These are phyloP conservation scores for Cercocebus atys DNA, from an alignment of 2,113 vertebrate species.

Conservation along the genomic window DNA sequence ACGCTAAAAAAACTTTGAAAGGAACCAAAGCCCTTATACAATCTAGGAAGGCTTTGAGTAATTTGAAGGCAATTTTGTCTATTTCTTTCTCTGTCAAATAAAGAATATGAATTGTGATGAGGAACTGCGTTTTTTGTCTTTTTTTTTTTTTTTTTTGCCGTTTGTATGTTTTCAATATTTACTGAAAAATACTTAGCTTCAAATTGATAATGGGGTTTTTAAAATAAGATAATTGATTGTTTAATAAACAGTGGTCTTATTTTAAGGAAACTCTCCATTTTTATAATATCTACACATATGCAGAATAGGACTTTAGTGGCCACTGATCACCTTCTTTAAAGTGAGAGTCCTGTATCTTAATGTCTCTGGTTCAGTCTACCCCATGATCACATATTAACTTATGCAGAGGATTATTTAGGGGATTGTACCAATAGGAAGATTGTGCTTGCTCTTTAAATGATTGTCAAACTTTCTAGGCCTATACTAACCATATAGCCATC, in stretches of 20 bases:
- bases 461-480: not conserved
- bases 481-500: not conserved
- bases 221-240: not conserved
- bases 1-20: not conserved
- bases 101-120: not conserved
- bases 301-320: not conserved
- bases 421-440: not conserved
- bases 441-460: not conserved
- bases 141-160: not conserved
- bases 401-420: not conserved
- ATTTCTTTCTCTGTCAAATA: not conserved
- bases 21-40: not conserved
- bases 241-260: not conserved
- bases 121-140: not conserved
- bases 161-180: conserved; percentile 23
- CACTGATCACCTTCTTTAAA: not conserved
- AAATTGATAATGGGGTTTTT: not conserved
- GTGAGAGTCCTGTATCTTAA: not conserved
- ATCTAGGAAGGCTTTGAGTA: conserved; percentile 3
- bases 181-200: not conserved
- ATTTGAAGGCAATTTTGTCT: not conserved
- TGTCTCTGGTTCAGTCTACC: not conserved
- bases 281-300: not conserved
- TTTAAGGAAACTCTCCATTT: not conserved
- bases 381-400: not conserved